These are phyloP conservation scores for Folsomia candida DNA, from an alignment of 2,888 invertebrate genomes.

Conservation along the genomic window DNA sequence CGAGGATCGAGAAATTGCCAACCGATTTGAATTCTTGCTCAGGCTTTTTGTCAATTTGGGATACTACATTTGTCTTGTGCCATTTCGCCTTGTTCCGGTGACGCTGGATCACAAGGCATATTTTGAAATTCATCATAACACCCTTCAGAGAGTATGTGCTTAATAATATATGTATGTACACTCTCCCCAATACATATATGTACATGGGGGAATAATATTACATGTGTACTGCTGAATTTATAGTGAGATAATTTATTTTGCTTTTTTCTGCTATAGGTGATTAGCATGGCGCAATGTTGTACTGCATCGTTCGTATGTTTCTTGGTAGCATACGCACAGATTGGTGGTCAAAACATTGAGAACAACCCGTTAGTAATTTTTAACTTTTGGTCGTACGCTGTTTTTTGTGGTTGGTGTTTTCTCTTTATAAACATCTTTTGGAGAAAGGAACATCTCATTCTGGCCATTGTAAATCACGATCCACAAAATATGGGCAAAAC, in stretches of 20 bases:
- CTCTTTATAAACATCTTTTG: constrained; percentile 1
- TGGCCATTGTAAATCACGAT: not conserved
- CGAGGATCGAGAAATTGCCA: not conserved
- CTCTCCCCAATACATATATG: too few relatives aligned
- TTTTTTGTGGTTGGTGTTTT: constrained; percentile 12
- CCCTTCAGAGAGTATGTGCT: constrained; percentile 1
- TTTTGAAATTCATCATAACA: not conserved
- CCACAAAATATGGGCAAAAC: not conserved
- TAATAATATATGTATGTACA: too few relatives aligned
- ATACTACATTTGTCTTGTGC: constrained; percentile 1
- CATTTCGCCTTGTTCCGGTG: not conserved
- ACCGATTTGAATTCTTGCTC: not conserved
- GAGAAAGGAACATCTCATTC: not conserved
- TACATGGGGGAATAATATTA: too few relatives aligned
- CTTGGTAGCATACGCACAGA: constrained; percentile 4
- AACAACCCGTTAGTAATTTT: constrained; percentile 9
- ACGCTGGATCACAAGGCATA: too few relatives aligned
- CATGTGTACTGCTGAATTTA: too few relatives aligned
- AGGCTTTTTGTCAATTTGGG: not conserved
- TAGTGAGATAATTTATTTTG: too few relatives aligned
- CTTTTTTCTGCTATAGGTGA: not conserved
- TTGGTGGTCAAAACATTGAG: constrained; percentile 8
- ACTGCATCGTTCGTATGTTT: constrained; percentile 3
- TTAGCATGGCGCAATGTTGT: not conserved
- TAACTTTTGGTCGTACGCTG: constrained; percentile 12